phyloP scores from a whole-genome alignment of 2,888 invertebrate species.

The Apomyelois bistriatella region DNA sequence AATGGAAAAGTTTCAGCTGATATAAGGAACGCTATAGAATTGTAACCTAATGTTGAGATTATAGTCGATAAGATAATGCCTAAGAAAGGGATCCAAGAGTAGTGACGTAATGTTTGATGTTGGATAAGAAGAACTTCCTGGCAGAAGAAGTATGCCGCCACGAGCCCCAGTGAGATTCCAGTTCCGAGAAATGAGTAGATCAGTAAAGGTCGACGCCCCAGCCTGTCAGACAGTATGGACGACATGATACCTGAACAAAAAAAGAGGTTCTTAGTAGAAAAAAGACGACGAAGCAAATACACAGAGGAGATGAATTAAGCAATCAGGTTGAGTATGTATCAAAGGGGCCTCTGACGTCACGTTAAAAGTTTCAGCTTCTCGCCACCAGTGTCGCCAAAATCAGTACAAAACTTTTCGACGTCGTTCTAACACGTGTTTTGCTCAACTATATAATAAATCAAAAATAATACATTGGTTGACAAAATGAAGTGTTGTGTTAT shows the following conservation, averaged over 20 bases:
- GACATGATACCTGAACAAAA: slow-evolving; percentile 53
- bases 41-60: slow-evolving; percentile 63
- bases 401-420: too few species aligned
- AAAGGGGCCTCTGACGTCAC: too few species aligned
- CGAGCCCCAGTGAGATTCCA: slow-evolving; percentile 33
- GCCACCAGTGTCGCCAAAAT: too few species aligned
- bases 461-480: too few species aligned
- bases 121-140: slow-evolving; percentile 42
- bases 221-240: slow-evolving; percentile 52
- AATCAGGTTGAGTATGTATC: too few species aligned
- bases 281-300: background rate
- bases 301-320: too few species aligned
- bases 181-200: slow-evolving; percentile 59
- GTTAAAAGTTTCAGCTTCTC: too few species aligned
- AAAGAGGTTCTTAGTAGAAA: background rate
- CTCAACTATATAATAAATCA: too few species aligned
- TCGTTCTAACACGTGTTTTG: too few species aligned
- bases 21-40: slow-evolving; percentile 71
- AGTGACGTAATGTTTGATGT: slow-evolving; percentile 33
- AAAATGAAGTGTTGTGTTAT: too few species aligned
- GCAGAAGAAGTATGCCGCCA: slow-evolving; percentile 62
- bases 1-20: slow-evolving; percentile 80
- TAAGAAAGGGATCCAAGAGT: slow-evolving; percentile 56
- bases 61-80: slow-evolving; percentile 56
- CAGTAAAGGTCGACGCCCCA: slow-evolving; percentile 72